Evolutionary conservation across 2,113 vertebrate genomes (phyloP).

Genomic region (Tursiops truncatus): DNA sequence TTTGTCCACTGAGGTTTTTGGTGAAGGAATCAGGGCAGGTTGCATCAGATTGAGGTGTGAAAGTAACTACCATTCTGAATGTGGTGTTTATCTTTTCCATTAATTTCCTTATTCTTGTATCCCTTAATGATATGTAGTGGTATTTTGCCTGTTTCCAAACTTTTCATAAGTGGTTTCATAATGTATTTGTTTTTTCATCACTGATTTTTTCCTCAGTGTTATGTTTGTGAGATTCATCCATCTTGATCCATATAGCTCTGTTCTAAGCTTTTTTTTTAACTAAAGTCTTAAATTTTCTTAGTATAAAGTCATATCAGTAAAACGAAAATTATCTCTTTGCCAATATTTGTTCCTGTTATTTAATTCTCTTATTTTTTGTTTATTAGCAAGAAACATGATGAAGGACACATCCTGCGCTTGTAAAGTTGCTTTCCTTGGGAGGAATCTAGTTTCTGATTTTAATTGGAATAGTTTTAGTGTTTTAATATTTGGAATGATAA

Average conservation of each 20-base stretch:
- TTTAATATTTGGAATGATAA: slow-evolving; percentile 53
- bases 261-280: neutral
- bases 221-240: slow-evolving; percentile 12
- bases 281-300: slow-evolving; percentile 11
- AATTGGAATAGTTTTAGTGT: slow-evolving; percentile 25
- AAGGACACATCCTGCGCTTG: neutral
- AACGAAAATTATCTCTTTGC: slow-evolving; percentile 37
- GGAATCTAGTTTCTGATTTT: slow-evolving; percentile 47
- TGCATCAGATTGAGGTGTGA: neutral
- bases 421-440: slow-evolving; percentile 27
- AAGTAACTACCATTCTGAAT: slow-evolving; percentile 8
- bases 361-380: slow-evolving; percentile 29
- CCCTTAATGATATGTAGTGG: neutral
- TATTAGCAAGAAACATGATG: slow-evolving; percentile 15
- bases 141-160: slow-evolving; percentile 23
- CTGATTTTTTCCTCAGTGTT: neutral
- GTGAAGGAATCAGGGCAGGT: neutral
- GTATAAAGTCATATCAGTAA: neutral
- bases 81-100: slow-evolving; percentile 4
- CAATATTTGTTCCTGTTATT: slow-evolving; percentile 37
- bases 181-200: slow-evolving; percentile 12
- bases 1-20: slow-evolving; percentile 12
- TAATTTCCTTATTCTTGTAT: slow-evolving; percentile 26
- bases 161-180: slow-evolving; percentile 25
- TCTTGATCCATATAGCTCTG: slow-evolving; percentile 6